Evolutionary conservation across 1,140 invertebrate genomes (phyloP).

Genomic region (Cylas formicarius): DNA sequence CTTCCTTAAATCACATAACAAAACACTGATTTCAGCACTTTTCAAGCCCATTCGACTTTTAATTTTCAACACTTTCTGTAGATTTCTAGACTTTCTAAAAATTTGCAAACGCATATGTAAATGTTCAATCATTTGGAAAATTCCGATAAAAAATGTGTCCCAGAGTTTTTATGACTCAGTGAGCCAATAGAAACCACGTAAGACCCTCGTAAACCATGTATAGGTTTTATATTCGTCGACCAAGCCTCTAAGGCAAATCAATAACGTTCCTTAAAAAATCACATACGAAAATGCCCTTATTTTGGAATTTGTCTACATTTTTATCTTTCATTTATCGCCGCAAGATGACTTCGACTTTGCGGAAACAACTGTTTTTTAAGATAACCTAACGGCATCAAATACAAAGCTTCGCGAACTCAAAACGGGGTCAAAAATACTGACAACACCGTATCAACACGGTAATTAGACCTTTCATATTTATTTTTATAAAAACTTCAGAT

Average conservation of each 20-base stretch:
- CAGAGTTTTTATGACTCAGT: slow-evolving; percentile 41
- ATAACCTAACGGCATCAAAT: slow-evolving; percentile 35
- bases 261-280: slow-evolving; percentile 41
- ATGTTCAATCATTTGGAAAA: slow-evolving; percentile 43
- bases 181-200: slow-evolving; percentile 42
- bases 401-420: slow-evolving; percentile 35
- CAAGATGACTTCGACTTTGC: slow-evolving; percentile 22
- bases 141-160: slow-evolving; percentile 41
- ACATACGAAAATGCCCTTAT: slow-evolving; percentile 32
- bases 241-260: slow-evolving; percentile 43
- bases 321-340: slow-evolving; percentile 18
- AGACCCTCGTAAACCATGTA: slow-evolving; percentile 41
- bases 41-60: slow-evolving; percentile 1
- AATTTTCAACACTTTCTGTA: slow-evolving; percentile 5
- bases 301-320: slow-evolving; percentile 28
- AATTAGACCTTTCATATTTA: slow-evolving; percentile 41
- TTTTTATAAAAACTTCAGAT: slow-evolving; percentile 41
- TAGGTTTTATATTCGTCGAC: slow-evolving; percentile 40
- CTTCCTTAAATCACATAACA: slow-evolving; percentile 24
- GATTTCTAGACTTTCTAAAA: slow-evolving; percentile 32
- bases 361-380: slow-evolving; percentile 34
- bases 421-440: slow-evolving; percentile 39
- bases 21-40: slow-evolving; percentile 5
- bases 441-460: slow-evolving; percentile 32
- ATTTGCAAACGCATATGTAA: slow-evolving; percentile 38